These are phyloP conservation scores for Hemicentrotus pulcherrimus DNA, from an alignment of 35 echinoderm and acorn worm genomes.

Conservation along the genomic window DNA sequence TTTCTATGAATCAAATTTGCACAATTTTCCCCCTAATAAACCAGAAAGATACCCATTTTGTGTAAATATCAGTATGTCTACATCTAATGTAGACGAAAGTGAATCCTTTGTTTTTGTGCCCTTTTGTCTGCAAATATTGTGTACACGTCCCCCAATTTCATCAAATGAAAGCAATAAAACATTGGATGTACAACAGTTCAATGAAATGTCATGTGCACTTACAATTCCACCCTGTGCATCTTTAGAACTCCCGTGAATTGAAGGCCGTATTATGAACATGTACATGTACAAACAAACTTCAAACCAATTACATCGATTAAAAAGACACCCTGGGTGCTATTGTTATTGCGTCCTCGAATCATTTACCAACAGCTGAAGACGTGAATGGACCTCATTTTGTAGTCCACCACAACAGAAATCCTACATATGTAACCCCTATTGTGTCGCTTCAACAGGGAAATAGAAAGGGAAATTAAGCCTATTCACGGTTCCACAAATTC, in stretches of 20 bases:
- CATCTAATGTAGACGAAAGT: background rate
- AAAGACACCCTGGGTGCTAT: conserved; percentile 9
- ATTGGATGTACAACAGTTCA: background rate
- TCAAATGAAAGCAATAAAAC: conserved; percentile 20
- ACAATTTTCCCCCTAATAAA: background rate
- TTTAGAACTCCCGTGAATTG: background rate
- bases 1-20: background rate
- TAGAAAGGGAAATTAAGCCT: conserved; percentile 35
- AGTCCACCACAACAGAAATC: background rate
- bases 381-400: background rate
- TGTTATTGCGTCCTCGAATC: conserved; percentile 9
- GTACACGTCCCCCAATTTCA: background rate
- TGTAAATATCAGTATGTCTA: conserved; percentile 13
- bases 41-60: background rate
- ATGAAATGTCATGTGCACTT: background rate
- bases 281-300: conserved; percentile 8
- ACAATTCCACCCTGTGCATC: background rate
- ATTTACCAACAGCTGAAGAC: background rate
- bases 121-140: background rate
- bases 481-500: conserved; percentile 3
- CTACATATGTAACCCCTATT: background rate
- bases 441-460: background rate
- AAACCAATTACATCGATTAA: background rate
- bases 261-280: conserved; percentile 9
- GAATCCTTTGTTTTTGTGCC: background rate